Evolutionary conservation across 2,113 vertebrate genomes (phyloP), one percentile per base, ranked within the genome.

Genomic region (Cololabis saira): DNA sequence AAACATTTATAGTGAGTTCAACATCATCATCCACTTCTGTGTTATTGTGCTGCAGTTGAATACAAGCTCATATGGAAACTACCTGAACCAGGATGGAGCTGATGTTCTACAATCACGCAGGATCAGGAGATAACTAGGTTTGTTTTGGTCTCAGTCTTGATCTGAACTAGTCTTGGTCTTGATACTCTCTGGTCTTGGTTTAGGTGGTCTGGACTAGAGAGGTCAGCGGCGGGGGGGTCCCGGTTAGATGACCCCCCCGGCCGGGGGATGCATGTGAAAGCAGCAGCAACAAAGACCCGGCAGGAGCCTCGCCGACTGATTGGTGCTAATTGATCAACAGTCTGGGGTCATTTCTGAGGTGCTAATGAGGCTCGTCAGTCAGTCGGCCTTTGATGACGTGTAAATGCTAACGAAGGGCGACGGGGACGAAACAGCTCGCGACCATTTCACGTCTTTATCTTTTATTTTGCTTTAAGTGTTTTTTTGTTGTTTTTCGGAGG

Each of bases 251-350:
- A 70, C 70, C 40, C 41, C 24, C 13, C 55, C 10, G 33, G 43
- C 54, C 18, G 71, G 78, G 84, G 77, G 68, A n/a, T 21, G 64
- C 85, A 83, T 83, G 76, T 84, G 78, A 90, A 89, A 90, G 74
- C 48, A 57, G 1, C 15, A 2, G 11, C 10, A 19, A 88, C 87
- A 88, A 84, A 86, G 48, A 78, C 79, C 17, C 78, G 71, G 85
- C 49, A 5, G 84, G 84, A 11, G 60, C 2, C 22, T 44, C 62
- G 27, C 4, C 9, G 33, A 3, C 24, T 43, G 72, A 81, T 84
- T 57, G 70, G 61, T 53, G 62, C 80, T 66, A 79, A 87, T 71
- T 86, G 83, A 88, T 87, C 75, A 86, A 15, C 53, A 51, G 61
- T 16, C 12, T 62, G 48, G 56, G 65, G 76, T 78, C 78, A 80